Percentiles rank a stretch among this genome's conserved stretches.
phyloP scores from a whole-genome alignment of 2,797 vertebrate species.

The Cercopithecus hamlyni region DNA sequence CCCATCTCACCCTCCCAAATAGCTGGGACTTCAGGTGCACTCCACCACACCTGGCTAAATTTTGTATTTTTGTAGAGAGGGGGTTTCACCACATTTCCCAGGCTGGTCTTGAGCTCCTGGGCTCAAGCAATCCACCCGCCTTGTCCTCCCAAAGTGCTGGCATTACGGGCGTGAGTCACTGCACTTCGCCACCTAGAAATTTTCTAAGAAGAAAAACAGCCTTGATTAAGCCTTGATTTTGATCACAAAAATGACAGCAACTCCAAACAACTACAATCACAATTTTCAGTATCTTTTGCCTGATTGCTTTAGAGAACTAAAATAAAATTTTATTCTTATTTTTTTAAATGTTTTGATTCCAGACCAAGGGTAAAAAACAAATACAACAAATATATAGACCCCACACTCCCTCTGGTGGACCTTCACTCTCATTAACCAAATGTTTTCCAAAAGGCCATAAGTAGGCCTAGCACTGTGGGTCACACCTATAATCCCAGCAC shows the following conservation, averaged over 20 bases:
- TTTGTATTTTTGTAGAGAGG: not conserved
- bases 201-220: constrained; percentile 25
- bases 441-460: not conserved
- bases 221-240: not conserved
- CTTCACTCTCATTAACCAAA: constrained; percentile 28
- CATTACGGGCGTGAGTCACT: not conserved
- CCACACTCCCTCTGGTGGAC: constrained; percentile 58
- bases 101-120: not conserved
- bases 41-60: not conserved
- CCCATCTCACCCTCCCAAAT: not conserved
- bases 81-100: not conserved
- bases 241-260: constrained; percentile 40
- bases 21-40: not conserved
- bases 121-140: not conserved
- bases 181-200: not conserved
- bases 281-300: constrained; percentile 14
- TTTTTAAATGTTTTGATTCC: constrained; percentile 42
- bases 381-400: not conserved
- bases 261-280: constrained; percentile 7
- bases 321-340: constrained; percentile 44
- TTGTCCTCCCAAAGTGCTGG: not conserved
- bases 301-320: not conserved
- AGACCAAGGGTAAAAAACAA: constrained; percentile 33
- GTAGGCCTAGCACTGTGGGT: not conserved
- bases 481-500: not conserved